A percentile compares a stretch with the other conserved stretches of the same genome.
phyloP scores from a whole-genome alignment of 1,140 invertebrate species.

The Drosophila persimilis region DNA sequence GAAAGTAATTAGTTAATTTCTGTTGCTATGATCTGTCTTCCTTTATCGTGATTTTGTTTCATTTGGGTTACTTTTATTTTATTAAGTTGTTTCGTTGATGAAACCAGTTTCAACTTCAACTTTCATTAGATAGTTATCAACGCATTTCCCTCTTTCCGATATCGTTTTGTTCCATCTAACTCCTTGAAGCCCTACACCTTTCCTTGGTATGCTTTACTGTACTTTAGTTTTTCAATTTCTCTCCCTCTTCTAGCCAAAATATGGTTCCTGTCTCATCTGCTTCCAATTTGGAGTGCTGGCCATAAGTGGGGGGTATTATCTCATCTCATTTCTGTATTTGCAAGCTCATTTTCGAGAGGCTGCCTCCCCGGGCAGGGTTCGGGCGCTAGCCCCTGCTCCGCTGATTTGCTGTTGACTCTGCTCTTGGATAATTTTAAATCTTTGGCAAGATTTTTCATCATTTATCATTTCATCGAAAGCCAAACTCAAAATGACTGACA shows the following conservation, averaged over 20 bases:
- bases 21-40: no score
- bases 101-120: no score
- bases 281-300: conserved; percentile 16
- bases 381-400: neutral
- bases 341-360: conserved; percentile 59
- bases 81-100: no score
- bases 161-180: no score
- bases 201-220: no score
- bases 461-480: conserved; percentile 82
- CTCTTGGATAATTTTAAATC: conserved; percentile 79
- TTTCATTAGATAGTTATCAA: no score
- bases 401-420: conserved; percentile 72
- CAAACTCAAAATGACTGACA: conserved; percentile 82
- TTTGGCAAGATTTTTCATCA: conserved; percentile 82
- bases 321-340: conserved; percentile 43
- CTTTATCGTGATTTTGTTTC: no score
- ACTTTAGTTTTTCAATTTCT: conserved; percentile 14
- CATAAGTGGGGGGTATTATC: conserved; percentile 19
- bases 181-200: no score
- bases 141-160: no score
- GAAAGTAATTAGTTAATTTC: no score
- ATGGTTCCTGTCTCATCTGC: conserved; percentile 39
- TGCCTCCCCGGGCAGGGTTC: neutral
- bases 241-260: conserved; percentile 8
- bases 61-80: no score